Percentiles rank a stretch among this genome's conserved stretches.
These are phyloP conservation scores for Drosophila gunungcola DNA, from an alignment of 1,140 invertebrate genomes.

Conservation along the genomic window DNA sequence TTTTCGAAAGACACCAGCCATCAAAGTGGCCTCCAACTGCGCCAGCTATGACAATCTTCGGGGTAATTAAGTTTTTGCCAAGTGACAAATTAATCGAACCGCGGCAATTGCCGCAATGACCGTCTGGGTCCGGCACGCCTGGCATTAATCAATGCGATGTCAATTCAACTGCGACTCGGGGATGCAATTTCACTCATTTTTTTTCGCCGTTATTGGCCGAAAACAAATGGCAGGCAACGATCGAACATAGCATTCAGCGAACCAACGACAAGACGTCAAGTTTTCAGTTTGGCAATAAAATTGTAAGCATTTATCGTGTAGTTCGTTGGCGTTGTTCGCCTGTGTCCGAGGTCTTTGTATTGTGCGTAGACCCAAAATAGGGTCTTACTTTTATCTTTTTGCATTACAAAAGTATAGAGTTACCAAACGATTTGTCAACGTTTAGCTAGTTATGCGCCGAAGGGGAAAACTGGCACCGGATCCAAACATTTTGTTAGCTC, in stretches of 20 bases:
- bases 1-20: conserved; percentile 71
- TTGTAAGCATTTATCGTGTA: conserved; percentile 80
- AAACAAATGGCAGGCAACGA: conserved; percentile 46
- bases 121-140: conserved; percentile 34
- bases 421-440: conserved; percentile 79
- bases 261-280: conserved; percentile 67
- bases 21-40: conserved; percentile 64
- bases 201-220: conserved; percentile 19
- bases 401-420: conserved; percentile 80
- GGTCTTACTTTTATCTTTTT: conserved; percentile 61
- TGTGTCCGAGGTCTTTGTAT: conserved; percentile 41
- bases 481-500: conserved; percentile 64
- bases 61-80: conserved; percentile 74
- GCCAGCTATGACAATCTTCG: conserved; percentile 75
- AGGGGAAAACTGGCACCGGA: conserved; percentile 16
- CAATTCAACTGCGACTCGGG: conserved; percentile 44
- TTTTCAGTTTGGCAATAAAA: conserved; percentile 71
- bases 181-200: conserved; percentile 57
- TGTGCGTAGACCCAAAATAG: conserved; percentile 72
- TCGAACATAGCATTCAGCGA: conserved; percentile 27
- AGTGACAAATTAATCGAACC: conserved; percentile 64
- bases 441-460: conserved; percentile 53
- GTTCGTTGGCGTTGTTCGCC: conserved; percentile 54
- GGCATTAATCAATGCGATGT: conserved; percentile 73
- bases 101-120: conserved; percentile 45